These are phyloP conservation scores for Leptonema lineaticorne DNA, from an alignment of 1,140 invertebrate species.

Conservation along the genomic window DNA sequence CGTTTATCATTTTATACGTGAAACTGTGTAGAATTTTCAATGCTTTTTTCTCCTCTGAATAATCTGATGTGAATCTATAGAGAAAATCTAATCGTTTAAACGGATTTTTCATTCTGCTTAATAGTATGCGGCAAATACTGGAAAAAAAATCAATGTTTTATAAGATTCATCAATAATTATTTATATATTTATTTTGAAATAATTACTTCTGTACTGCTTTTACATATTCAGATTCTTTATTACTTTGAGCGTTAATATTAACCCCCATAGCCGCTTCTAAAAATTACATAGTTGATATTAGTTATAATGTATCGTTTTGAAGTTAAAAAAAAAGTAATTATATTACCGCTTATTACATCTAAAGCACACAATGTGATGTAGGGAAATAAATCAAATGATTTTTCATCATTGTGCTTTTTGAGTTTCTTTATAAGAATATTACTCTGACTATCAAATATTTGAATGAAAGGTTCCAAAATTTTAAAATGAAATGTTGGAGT, in stretches of 20 bases:
- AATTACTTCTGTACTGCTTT: constrained; percentile 66
- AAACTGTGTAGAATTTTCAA: constrained; percentile 70
- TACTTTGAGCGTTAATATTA: constrained; percentile 69
- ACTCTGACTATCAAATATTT: constrained; percentile 55
- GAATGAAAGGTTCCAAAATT: constrained; percentile 79
- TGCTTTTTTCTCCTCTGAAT: constrained; percentile 55
- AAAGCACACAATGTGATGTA: constrained; percentile 72
- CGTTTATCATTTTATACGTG: constrained; percentile 58
- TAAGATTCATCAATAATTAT: neutral
- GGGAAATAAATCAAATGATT: constrained; percentile 63
- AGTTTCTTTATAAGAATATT: constrained; percentile 46
- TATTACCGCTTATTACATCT: constrained; percentile 78
- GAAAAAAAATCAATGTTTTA: constrained; percentile 32
- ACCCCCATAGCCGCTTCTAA: constrained; percentile 84
- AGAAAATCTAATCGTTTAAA: constrained; percentile 46
- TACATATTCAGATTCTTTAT: constrained; percentile 72
- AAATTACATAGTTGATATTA: constrained; percentile 4
- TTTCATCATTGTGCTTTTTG: constrained; percentile 43
- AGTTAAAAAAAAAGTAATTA: neutral
- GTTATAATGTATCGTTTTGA: neutral
- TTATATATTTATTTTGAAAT: neutral
- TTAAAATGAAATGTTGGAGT: constrained; percentile 91
- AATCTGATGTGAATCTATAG: constrained; percentile 49
- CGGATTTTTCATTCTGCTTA: constrained; percentile 48
- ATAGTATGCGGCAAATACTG: constrained; percentile 47